Evolutionary conservation across 92 coral and sea anemone species (phyloP), one percentile per base, ranked within the genome.

Genomic region (Heliopora coerulea): DNA sequence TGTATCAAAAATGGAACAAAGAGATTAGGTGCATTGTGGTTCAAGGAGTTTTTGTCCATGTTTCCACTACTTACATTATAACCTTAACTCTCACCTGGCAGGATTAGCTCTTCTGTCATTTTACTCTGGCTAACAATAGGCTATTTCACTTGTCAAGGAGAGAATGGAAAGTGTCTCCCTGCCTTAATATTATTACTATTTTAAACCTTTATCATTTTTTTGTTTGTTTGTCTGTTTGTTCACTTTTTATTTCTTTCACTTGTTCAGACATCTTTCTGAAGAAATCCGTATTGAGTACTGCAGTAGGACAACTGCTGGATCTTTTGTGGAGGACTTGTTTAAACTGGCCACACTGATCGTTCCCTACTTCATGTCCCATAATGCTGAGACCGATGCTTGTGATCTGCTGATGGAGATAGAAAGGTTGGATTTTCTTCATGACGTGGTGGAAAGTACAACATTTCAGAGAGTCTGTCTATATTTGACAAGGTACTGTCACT

Each of bases 371-470:
- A 91, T 91, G 97, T 82, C 84, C 31, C 97, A 91, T 74, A 91
- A 91, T 85, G 97, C 97, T 1, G 97, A 91, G 78, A 91, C 97
- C 6, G 97, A 91, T 49, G 97, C 97, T 0, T 91, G 97, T 80
- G 97, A 91, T 56, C 63, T 92, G 34, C 88, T 92, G 73, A 92
- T 92, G 97, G 97, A 92, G 78, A 87, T 92, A 29, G 97, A 92
- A 52, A 80, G 80, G 9, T 65, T 92, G 62, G 93, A 89, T 28
- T 68, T 84, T 26, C 83, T 92, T 49, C 87, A 87, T 8, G 69
- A 79, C 18, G 79, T 87, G 49, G 88, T 88, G 21, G 97, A 92
- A 42, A 78, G 84, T 33, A 89, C 74, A 73, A 89, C 90, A 81
- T 92, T 85, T 75, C 96, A 92, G 75, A 79, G 97, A 76, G 97